Base-by-base conservation (phyloP, 2,888 invertebrate species). In the Oligia latruncula region DNA sequence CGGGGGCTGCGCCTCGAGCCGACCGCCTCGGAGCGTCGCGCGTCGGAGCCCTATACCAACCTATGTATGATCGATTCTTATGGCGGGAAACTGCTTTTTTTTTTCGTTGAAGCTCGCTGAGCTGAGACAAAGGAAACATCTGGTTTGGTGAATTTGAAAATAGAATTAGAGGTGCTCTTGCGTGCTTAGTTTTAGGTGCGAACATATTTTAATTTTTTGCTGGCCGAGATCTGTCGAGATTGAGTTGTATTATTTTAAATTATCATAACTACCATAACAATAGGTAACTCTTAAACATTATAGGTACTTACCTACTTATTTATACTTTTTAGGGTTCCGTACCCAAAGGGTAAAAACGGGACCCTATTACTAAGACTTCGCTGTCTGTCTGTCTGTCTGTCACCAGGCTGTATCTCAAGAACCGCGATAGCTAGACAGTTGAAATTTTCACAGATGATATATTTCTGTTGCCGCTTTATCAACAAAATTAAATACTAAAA, bases 1-100 rank as follows among this genome's bases (percentile, higher is more conserved):
- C 90, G 88, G 91, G 90, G 90, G 84, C 87, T 88, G 83, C 83
- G 81, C 82, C 78, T 84, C 84, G 78, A 82, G 82, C 82, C 85
- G 89, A 86, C 88, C 88, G 87, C 87, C 85, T 86, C 85, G 80
- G 17, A 83, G 83, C 87, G 83, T 40, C 83, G 70, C 35, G 52
- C 80, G 81, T 65, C 49, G 74, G 64, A 85, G 86, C 84, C 84
- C 86, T 84, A 80, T 66, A 68, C 17, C 35, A 55, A 80, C 58
- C 67, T 78, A 76, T 52, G 68, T 75, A 81, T 83, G 81, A 81
- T 87, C 80, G 75, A 81, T 85, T 83, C 77, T 82, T 85, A 88
- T 85, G 87, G 82, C 83, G 90, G 84, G 87, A 87, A 89, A 71
- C 62, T 60, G 52, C 40, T 81, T 78, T 78, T 81, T 35, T 80